Conservation (phyloP, 1,140 invertebrate species). For the Trichoplusia ni region DNA sequence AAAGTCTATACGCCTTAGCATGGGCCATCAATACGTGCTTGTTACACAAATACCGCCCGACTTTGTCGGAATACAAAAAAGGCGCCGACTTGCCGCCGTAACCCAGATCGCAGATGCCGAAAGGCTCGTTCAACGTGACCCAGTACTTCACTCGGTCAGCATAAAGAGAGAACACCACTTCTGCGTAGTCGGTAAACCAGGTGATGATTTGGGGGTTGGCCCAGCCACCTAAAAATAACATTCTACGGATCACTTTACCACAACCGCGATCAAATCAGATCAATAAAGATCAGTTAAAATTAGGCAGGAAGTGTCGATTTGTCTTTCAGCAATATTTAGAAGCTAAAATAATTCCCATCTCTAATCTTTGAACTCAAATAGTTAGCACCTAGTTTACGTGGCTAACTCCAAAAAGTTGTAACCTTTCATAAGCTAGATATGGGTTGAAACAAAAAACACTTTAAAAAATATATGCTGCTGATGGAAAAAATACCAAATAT, state of each 20-base stretch:
- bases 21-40: constrained; percentile 83
- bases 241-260: neutral
- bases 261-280: too few relatives aligned
- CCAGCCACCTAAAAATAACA: constrained; percentile 81
- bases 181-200: constrained; percentile 83
- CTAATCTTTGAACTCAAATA: too few relatives aligned
- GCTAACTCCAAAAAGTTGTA: too few relatives aligned
- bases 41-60: constrained; percentile 77
- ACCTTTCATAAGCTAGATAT: too few relatives aligned
- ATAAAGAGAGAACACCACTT: constrained; percentile 81
- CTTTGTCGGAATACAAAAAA: constrained; percentile 64
- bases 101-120: constrained; percentile 79
- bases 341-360: too few relatives aligned
- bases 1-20: constrained; percentile 83
- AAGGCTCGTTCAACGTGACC: constrained; percentile 87
- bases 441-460: too few relatives aligned
- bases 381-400: too few relatives aligned
- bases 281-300: too few relatives aligned
- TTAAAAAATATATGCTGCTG: too few relatives aligned
- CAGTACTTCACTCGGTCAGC: constrained; percentile 84
- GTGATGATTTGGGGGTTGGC: constrained; percentile 83
- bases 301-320: too few relatives aligned
- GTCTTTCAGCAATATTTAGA: too few relatives aligned
- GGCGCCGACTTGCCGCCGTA: constrained; percentile 82
- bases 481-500: too few relatives aligned